Conservation (phyloP, 2,113 vertebrate species). For the Periophthalmodon schlosseri region DNA sequence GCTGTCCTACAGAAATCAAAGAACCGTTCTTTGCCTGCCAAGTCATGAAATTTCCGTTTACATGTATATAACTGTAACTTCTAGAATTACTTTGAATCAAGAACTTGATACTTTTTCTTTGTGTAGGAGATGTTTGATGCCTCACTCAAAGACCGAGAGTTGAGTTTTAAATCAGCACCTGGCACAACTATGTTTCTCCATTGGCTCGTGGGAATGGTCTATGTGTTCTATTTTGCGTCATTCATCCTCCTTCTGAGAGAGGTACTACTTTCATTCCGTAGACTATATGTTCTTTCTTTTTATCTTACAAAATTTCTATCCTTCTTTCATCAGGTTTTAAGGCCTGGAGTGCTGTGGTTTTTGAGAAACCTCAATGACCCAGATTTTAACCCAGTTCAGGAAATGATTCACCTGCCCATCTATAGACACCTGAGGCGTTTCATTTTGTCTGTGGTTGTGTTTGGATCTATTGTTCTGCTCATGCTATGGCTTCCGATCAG, state of each 20-base stretch:
- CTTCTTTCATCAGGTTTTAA: constrained; percentile 82
- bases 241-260: constrained; percentile 97
- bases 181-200: constrained; percentile 99
- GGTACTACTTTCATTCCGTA: constrained; percentile 66
- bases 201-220: constrained; percentile 99
- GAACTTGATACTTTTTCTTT: not conserved
- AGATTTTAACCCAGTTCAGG: constrained; percentile 98
- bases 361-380: constrained; percentile 99
- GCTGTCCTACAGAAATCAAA: too few species aligned
- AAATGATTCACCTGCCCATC: constrained; percentile 99
- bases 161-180: constrained; percentile 97
- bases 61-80: too few species aligned
- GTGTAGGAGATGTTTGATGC: constrained; percentile 98
- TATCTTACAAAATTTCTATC: not conserved
- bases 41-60: not conserved
- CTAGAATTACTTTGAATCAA: too few species aligned
- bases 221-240: constrained; percentile 98
- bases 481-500: constrained; percentile 99
- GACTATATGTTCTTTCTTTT: not conserved
- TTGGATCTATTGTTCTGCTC: constrained; percentile 95
- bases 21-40: too few species aligned
- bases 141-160: constrained; percentile 92
- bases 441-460: constrained; percentile 98
- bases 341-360: constrained; percentile 98
- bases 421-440: constrained; percentile 97